phyloP scores from a whole-genome alignment of 1,140 invertebrate genomes.

The Heliconius nattereri region DNA sequence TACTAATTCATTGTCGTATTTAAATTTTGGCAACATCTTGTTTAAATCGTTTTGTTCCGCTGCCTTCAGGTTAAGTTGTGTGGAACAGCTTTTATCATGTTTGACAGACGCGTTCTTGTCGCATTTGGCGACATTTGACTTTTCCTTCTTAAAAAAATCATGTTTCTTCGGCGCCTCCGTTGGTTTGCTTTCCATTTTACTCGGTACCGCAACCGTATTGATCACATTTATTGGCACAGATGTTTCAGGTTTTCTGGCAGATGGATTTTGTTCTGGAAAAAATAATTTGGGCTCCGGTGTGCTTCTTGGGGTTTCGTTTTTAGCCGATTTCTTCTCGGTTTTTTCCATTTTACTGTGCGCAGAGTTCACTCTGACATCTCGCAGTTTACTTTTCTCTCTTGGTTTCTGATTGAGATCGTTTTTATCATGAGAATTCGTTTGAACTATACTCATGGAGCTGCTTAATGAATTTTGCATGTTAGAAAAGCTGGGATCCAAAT shows the following conservation, averaged over 20 bases:
- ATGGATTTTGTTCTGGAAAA: conserved; percentile 76
- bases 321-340: conserved; percentile 70
- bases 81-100: conserved; percentile 73
- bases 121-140: conserved; percentile 68
- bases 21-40: conserved; percentile 81
- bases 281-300: conserved; percentile 76
- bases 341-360: conserved; percentile 79
- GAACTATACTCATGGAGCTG: conserved; percentile 63
- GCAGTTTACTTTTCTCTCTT: conserved; percentile 76
- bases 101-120: conserved; percentile 73
- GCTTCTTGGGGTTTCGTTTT: conserved; percentile 67
- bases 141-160: conserved; percentile 81
- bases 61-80: conserved; percentile 63
- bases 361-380: conserved; percentile 78
- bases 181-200: conserved; percentile 70
- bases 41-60: conserved; percentile 75
- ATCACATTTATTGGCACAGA: conserved; percentile 78
- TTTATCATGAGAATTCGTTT: conserved; percentile 65
- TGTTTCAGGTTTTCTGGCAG: conserved; percentile 68
- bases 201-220: conserved; percentile 63
- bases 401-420: conserved; percentile 67
- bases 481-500: conserved; percentile 59
- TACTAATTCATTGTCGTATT: conserved; percentile 80
- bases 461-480: conserved; percentile 62
- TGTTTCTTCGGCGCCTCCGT: conserved; percentile 76